Conservation (phyloP, 2,113 vertebrate genomes). For the Sitta europaea region DNA sequence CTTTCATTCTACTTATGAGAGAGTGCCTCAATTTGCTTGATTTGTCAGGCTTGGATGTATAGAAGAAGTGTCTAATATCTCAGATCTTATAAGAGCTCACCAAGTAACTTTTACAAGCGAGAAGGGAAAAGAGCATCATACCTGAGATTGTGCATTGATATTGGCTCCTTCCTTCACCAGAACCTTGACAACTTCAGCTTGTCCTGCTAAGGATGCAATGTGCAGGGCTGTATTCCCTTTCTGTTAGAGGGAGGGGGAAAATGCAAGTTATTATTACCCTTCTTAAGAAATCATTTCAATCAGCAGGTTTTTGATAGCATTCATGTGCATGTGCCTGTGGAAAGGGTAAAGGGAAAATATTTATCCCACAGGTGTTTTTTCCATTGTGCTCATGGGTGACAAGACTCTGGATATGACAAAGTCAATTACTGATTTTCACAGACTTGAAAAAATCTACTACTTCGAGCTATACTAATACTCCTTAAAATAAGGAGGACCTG, state of each 20-base stretch:
- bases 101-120: background rate
- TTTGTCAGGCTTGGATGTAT: background rate
- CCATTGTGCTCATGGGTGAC: background rate
- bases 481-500: background rate
- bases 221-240: slow-evolving; percentile 99
- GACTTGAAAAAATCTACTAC: background rate
- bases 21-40: background rate
- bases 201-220: slow-evolving; percentile 93
- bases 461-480: background rate
- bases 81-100: background rate
- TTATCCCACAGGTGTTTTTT: background rate
- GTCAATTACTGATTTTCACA: background rate
- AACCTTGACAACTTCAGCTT: slow-evolving; percentile 90
- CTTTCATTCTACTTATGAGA: background rate
- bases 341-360: background rate
- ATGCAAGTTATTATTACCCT: background rate
- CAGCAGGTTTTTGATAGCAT: background rate
- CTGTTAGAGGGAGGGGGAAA: slow-evolving; percentile 60
- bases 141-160: slow-evolving; percentile 96
- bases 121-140: slow-evolving; percentile 40
- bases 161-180: slow-evolving; percentile 92
- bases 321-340: rapidly evolving
- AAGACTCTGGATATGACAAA: background rate
- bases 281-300: background rate
- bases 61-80: background rate